A percentile compares a stretch with the other conserved stretches of the same genome.
These are phyloP conservation scores for Ploceus nigricollis DNA, from an alignment of 2,113 vertebrate genomes.

Conservation along the genomic window DNA sequence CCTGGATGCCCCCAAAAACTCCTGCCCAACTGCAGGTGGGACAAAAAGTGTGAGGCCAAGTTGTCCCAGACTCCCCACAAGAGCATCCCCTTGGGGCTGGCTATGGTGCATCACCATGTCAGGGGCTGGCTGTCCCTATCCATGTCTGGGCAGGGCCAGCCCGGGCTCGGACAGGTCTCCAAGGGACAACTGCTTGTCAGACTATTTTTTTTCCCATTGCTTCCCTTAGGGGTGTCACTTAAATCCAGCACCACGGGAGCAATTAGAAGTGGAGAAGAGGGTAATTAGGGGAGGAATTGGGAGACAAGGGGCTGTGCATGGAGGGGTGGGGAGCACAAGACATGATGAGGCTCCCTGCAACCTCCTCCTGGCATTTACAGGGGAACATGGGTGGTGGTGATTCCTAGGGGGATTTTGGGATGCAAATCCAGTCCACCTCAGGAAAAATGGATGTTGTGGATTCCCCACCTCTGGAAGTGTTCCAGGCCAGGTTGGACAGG, in stretches of 20 bases:
- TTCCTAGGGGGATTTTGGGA: neutral
- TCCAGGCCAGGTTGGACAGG: rapidly evolving
- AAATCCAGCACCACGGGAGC: rapidly evolving
- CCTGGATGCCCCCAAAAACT: neutral
- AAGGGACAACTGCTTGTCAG: rapidly evolving
- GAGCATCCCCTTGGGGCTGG: neutral
- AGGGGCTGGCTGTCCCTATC: neutral
- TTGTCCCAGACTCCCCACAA: neutral
- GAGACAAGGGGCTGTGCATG: neutral
- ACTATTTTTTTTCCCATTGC: neutral
- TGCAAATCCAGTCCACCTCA: neutral
- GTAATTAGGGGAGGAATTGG: neutral
- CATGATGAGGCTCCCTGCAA: neutral
- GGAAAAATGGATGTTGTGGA: no score
- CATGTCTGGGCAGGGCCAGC: rapidly evolving
- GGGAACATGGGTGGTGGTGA: rapidly evolving
- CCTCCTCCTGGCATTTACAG: neutral
- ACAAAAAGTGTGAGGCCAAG: rapidly evolving
- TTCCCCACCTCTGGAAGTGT: neutral
- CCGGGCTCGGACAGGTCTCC: neutral
- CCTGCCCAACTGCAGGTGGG: neutral
- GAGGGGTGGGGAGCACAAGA: rapidly evolving
- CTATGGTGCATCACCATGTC: rapidly evolving
- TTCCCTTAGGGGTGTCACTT: neutral
- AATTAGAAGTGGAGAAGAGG: neutral